phyloP scores from a whole-genome alignment of 2,888 invertebrate genomes.

The Morpho achilles region DNA sequence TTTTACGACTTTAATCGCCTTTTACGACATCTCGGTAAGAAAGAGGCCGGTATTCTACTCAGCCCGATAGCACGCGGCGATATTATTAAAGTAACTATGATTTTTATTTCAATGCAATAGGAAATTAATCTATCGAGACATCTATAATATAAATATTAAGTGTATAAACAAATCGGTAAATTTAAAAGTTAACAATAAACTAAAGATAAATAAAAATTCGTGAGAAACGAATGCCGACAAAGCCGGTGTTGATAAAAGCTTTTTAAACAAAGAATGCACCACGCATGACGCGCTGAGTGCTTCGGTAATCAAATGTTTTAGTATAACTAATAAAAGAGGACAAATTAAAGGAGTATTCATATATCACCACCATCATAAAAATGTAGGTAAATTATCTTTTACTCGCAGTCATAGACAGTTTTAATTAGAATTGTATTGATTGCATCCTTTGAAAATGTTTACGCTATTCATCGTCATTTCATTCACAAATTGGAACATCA shows the following conservation, averaged over 20 bases:
- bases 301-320: neutral
- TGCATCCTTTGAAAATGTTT: slow-evolving; percentile 9
- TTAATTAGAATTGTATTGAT: slow-evolving; percentile 2
- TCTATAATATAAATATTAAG: too few species aligned
- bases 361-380: slow-evolving; percentile 1
- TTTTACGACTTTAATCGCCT: too few species aligned
- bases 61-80: too few species aligned
- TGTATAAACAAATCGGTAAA: neutral
- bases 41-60: too few species aligned
- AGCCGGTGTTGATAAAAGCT: neutral
- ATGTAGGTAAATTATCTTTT: slow-evolving; percentile 4
- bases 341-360: slow-evolving; percentile 1
- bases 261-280: neutral
- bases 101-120: too few species aligned
- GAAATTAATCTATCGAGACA: too few species aligned
- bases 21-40: too few species aligned
- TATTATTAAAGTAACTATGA: too few species aligned
- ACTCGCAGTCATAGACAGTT: neutral
- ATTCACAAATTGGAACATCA: slow-evolving; percentile 7
- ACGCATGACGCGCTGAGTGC: neutral
- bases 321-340: neutral
- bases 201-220: neutral
- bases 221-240: neutral
- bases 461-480: slow-evolving; percentile 11
- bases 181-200: neutral